Evolutionary conservation across 2,888 invertebrate species (phyloP).

Genomic region (Trissolcus japonicus): DNA sequence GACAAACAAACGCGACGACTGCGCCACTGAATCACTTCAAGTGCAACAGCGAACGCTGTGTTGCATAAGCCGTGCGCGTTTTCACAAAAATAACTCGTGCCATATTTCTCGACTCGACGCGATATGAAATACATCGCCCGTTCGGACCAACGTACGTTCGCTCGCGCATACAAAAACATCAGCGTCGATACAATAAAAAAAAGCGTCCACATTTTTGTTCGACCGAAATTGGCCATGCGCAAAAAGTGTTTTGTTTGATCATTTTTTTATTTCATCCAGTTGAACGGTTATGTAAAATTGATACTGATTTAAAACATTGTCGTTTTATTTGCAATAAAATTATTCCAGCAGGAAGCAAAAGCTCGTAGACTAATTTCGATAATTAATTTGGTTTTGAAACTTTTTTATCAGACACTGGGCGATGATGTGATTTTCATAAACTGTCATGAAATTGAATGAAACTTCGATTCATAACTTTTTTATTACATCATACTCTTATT

Average conservation of each 20-base stretch:
- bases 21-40: slow-evolving; percentile 55
- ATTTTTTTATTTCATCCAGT: too few relatives aligned
- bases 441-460: slow-evolving; percentile 1
- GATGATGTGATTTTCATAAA: background rate
- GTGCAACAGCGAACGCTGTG: slow-evolving; percentile 45
- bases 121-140: slow-evolving; percentile 30
- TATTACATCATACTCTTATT: too few relatives aligned
- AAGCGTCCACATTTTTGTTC: background rate
- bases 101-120: slow-evolving; percentile 49
- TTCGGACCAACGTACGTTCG: slow-evolving; percentile 10
- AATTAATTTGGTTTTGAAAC: too few relatives aligned
- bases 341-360: too few relatives aligned
- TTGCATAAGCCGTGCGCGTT: slow-evolving; percentile 50
- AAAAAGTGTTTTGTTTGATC: background rate
- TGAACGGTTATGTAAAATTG: too few relatives aligned
- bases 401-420: too few relatives aligned
- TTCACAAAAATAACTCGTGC: slow-evolving; percentile 57
- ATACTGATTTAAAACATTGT: too few relatives aligned
- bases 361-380: too few relatives aligned
- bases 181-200: background rate
- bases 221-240: background rate
- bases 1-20: slow-evolving; percentile 38
- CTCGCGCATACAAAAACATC: slow-evolving; percentile 5
- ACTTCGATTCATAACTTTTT: too few relatives aligned
- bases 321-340: too few relatives aligned